Percentiles rank a stretch among this genome's conserved stretches.
These are phyloP conservation scores for Cheilosia vernalis DNA, from an alignment of 2,888 invertebrate genomes.

Conservation along the genomic window DNA sequence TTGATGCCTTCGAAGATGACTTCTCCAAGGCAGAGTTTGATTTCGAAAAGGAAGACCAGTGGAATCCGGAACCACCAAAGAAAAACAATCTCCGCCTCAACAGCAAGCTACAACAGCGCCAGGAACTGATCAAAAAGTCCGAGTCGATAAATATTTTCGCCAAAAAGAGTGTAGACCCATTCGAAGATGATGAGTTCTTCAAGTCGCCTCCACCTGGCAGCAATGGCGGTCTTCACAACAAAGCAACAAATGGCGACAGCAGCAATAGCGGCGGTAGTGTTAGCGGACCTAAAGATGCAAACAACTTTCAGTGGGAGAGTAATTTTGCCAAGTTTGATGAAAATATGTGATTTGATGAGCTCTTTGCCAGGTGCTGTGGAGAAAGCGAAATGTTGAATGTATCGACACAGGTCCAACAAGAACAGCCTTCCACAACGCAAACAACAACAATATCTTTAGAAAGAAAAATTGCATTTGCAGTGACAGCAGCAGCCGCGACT, in stretches of 20 bases:
- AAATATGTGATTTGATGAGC: constrained; percentile 84
- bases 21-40: constrained; percentile 84
- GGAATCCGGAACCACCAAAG: constrained; percentile 78
- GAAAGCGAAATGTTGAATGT: constrained; percentile 63
- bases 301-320: constrained; percentile 81
- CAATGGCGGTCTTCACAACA: constrained; percentile 44
- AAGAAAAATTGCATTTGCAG: constrained; percentile 40
- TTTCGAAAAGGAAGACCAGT: constrained; percentile 82
- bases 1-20: constrained; percentile 85
- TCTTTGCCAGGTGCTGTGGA: constrained; percentile 77
- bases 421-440: constrained; percentile 54
- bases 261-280: constrained; percentile 22
- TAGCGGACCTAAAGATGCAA: constrained; percentile 46
- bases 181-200: constrained; percentile 95
- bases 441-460: constrained; percentile 40
- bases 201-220: constrained; percentile 81
- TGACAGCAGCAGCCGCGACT: constrained; percentile 39
- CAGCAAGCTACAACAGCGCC: constrained; percentile 83
- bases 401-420: constrained; percentile 66
- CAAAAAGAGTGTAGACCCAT: constrained; percentile 93
- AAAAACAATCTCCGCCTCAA: constrained; percentile 81
- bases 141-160: constrained; percentile 96
- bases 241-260: constrained; percentile 62
- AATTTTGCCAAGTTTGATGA: constrained; percentile 84
- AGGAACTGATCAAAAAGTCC: constrained; percentile 91